Evolutionary conservation across 2,888 invertebrate species (phyloP), one percentile per base, ranked within the genome.

Genomic region (Autographa gamma): DNA sequence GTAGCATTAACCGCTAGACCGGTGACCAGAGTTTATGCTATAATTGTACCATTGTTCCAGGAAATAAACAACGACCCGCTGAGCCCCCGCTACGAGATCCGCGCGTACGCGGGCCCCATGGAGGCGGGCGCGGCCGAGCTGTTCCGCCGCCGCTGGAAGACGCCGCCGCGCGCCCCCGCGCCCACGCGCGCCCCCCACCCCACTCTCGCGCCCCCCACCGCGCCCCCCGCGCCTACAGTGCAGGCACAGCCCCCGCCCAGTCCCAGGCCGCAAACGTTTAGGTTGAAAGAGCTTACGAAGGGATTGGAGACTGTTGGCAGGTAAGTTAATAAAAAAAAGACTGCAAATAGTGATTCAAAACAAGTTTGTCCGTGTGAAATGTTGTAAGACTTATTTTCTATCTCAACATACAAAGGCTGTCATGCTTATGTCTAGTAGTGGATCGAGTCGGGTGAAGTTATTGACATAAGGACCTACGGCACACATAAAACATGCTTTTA

Each of bases 101-200:
- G 97, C 86, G 99, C 99, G 0, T 97, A 97, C 93, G 99, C 99
- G 11, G 99, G 99, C 0, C 99, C 99, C 19, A 99, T 99, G 98
- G 96, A 97, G 56, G 97, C 97, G 74, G 94, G 96, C 16, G 96
- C 97, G 66, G 98, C 98, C 0, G 94, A 96, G 14, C 93, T 92
- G 71, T 98, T 98, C 92, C 96, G 97, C 11, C 97, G 97, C 71
- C 96, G 97, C 64, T 98, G 98, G 98, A 98, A 98, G 94, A 98
- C 98, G 0, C 98, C 98, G 9, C 98, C 98, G 0, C 96, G 97
- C 11, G 69, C 77, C 64, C 18, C 52, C 11, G 14, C 38, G 97
- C 96, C 77, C 96, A 97, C 63, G 93, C 98, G 98, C 0, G 16
- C 98, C 0, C 93, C 96, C 18, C 93, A 31, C 97, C 96, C 80